A percentile compares a stretch with the other conserved stretches of the same genome.
These are phyloP conservation scores for Zophobas morio DNA, from an alignment of 1,140 invertebrate genomes.

Conservation along the genomic window DNA sequence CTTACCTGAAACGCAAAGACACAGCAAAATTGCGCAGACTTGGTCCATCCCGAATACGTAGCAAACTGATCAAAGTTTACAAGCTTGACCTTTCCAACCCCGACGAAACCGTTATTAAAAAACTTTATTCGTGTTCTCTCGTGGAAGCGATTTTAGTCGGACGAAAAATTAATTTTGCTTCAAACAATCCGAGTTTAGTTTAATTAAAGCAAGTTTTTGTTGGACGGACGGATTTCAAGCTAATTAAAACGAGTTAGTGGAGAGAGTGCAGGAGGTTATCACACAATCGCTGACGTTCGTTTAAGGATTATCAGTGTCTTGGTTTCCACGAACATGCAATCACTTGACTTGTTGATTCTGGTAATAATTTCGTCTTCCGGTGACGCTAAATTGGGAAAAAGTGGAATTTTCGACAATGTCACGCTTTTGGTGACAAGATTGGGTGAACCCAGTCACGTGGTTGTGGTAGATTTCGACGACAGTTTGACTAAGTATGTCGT, in stretches of 20 bases:
- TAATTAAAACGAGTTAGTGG: no score
- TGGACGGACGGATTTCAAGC: no score
- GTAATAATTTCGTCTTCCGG: neutral
- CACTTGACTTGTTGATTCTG: neutral
- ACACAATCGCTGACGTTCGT: no score
- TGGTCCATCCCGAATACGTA: no score
- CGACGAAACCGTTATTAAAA: conserved; percentile 9
- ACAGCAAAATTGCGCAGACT: neutral
- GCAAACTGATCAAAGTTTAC: neutral
- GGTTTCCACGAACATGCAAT: neutral
- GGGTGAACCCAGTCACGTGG: neutral
- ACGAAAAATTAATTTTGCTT: no score
- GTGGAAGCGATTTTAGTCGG: no score
- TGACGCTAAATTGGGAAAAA: neutral
- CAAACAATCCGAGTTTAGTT: no score
- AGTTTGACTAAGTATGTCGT: neutral
- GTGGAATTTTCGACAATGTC: conserved; percentile 27
- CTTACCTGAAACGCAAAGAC: neutral
- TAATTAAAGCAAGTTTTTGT: no score
- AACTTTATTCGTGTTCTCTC: neutral
- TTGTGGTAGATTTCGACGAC: conserved; percentile 10
- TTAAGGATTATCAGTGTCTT: neutral
- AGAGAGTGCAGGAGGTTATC: no score
- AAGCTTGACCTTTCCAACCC: no score
- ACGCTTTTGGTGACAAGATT: neutral